Conservation (phyloP, 1,140 invertebrate species). For the Marisa cornuarietis region DNA sequence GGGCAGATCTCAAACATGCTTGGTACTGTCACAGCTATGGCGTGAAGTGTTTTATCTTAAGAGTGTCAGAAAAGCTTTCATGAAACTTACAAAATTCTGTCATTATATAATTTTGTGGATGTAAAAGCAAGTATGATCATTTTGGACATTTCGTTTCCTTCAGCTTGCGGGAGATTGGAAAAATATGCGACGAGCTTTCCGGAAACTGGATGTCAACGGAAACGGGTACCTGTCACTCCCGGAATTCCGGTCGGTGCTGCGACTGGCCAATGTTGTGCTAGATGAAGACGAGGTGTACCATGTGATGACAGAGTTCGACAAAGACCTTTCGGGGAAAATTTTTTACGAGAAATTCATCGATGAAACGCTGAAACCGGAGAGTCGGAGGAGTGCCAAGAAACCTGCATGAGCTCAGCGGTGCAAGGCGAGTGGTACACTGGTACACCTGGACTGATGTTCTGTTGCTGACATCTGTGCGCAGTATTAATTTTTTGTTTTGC, state of each 20-base stretch:
- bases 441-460: too few relatives aligned
- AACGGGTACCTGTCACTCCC: slow-evolving; percentile 59
- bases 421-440: too few relatives aligned
- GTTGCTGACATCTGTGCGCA: too few relatives aligned
- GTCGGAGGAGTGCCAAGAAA: slow-evolving; percentile 36
- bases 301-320: slow-evolving; percentile 60
- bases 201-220: slow-evolving; percentile 59
- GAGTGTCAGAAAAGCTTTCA: too few relatives aligned
- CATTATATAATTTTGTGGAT: too few relatives aligned
- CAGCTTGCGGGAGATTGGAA: slow-evolving; percentile 65
- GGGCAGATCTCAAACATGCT: too few relatives aligned
- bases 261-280: slow-evolving; percentile 61
- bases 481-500: too few relatives aligned
- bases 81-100: too few relatives aligned
- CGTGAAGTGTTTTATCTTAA: too few relatives aligned
- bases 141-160: slow-evolving; percentile 18
- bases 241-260: slow-evolving; percentile 63
- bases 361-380: slow-evolving; percentile 59
- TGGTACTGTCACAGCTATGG: too few relatives aligned
- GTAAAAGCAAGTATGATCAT: neutral
- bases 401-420: too few relatives aligned
- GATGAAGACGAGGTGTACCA: slow-evolving; percentile 65
- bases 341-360: slow-evolving; percentile 62
- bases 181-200: slow-evolving; percentile 62
- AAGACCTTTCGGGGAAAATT: slow-evolving; percentile 61